These are phyloP conservation scores for Florisuga fusca DNA, from an alignment of 2,797 vertebrate genomes.

Conservation along the genomic window DNA sequence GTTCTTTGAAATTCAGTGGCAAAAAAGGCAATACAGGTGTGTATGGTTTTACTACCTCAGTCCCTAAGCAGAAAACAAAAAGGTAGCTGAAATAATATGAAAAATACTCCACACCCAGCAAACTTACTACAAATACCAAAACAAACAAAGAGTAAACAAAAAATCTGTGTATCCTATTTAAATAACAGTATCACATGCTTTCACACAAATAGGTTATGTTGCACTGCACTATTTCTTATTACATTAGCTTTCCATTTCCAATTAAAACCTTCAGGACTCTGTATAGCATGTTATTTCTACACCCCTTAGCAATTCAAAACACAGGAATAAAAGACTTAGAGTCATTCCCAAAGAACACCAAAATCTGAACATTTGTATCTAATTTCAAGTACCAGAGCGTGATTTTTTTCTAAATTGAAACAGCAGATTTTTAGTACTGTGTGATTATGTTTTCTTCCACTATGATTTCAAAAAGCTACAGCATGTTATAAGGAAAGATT, in stretches of 20 bases:
- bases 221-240: not conserved
- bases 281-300: not conserved
- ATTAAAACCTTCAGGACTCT: not conserved
- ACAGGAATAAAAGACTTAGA: not conserved
- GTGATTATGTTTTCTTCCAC: not conserved
- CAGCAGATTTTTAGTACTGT: not conserved
- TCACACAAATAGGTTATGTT: not conserved
- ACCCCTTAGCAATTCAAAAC: not conserved
- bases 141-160: not conserved
- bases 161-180: not conserved
- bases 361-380: not conserved
- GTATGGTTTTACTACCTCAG: slow-evolving; percentile 92
- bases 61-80: slow-evolving; percentile 75
- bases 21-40: slow-evolving; percentile 87
- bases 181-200: not conserved
- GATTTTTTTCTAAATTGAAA: not conserved
- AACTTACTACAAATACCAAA: not conserved
- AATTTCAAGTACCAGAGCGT: not conserved
- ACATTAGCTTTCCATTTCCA: not conserved
- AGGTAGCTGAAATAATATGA: not conserved
- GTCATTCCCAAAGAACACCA: not conserved
- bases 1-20: slow-evolving; percentile 69
- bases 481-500: not conserved
- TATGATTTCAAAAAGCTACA: not conserved
- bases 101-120: not conserved